Evolutionary conservation across 2,797 vertebrate species (phyloP).

Genomic region (Malacoctenus gilli): DNA sequence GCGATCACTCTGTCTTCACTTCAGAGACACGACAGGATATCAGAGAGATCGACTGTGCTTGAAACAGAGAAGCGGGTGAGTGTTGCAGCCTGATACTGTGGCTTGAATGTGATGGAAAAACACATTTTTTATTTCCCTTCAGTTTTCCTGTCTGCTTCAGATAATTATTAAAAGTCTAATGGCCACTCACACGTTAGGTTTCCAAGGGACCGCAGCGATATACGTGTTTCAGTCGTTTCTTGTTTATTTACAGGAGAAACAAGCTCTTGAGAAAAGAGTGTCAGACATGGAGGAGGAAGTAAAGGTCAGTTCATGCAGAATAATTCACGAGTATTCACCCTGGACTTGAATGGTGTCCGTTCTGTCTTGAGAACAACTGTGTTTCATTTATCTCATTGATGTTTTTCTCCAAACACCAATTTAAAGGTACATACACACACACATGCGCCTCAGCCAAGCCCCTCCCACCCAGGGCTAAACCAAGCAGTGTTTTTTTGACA

Average conservation of each 20-base stretch:
- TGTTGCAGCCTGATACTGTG: constrained; percentile 20
- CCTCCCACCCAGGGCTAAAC: constrained; percentile 42
- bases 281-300: constrained; percentile 97
- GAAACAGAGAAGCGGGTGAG: constrained; percentile 92
- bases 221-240: constrained; percentile 11
- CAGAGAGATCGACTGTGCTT: constrained; percentile 87
- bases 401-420: constrained; percentile 11
- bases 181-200: background rate
- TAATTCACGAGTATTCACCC: background rate
- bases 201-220: background rate
- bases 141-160: constrained; percentile 6
- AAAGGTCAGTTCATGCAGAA: constrained; percentile 85
- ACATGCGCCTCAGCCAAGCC: too few species aligned
- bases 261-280: constrained; percentile 91
- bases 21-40: constrained; percentile 92
- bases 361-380: constrained; percentile 15
- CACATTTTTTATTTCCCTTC: background rate
- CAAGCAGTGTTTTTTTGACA: constrained; percentile 55
- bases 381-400: constrained; percentile 29
- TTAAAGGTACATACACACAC: constrained; percentile 20
- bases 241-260: constrained; percentile 86
- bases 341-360: constrained; percentile 25
- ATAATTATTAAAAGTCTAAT: background rate
- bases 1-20: constrained; percentile 39
- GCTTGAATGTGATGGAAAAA: background rate